phyloP scores from a whole-genome alignment of 2,797 vertebrate genomes.

The Epinephelus malabaricus region DNA sequence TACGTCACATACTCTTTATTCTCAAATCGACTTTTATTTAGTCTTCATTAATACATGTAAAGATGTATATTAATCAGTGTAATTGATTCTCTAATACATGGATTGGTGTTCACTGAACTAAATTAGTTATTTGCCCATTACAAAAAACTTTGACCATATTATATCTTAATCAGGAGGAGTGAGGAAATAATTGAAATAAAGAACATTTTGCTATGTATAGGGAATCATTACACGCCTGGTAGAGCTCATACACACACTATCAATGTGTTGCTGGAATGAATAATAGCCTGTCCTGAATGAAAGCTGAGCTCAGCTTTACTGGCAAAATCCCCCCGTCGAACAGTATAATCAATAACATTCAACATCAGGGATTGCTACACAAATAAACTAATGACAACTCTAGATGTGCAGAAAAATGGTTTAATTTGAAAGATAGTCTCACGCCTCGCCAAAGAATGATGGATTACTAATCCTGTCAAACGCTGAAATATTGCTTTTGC shows the following conservation, averaged over 20 bases:
- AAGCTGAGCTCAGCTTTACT: constrained; percentile 78
- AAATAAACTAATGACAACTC: constrained; percentile 76
- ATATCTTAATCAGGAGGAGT: not conserved
- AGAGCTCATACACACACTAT: constrained; percentile 36
- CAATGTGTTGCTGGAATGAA: constrained; percentile 69
- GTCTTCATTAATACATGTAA: no score
- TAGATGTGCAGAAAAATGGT: constrained; percentile 66
- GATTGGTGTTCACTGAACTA: not conserved
- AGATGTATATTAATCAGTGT: not conserved
- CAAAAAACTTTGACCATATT: not conserved
- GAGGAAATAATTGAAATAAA: constrained; percentile 30
- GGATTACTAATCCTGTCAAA: constrained; percentile 64
- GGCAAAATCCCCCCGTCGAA: constrained; percentile 63
- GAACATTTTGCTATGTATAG: constrained; percentile 22
- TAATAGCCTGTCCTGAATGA: constrained; percentile 59
- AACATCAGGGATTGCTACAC: constrained; percentile 69
- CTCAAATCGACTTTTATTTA: not conserved
- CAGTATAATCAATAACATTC: constrained; percentile 76
- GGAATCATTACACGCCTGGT: constrained; percentile 33
- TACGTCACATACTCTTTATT: not conserved
- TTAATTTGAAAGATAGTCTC: constrained; percentile 54
- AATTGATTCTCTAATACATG: constrained; percentile 1
- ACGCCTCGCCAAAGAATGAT: constrained; percentile 49
- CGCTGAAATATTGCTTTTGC: constrained; percentile 49
- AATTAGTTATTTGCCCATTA: not conserved